Base-by-base conservation (phyloP, 37 sponge, comb jelly and placozoan species). In the Crambe crambe region DNA sequence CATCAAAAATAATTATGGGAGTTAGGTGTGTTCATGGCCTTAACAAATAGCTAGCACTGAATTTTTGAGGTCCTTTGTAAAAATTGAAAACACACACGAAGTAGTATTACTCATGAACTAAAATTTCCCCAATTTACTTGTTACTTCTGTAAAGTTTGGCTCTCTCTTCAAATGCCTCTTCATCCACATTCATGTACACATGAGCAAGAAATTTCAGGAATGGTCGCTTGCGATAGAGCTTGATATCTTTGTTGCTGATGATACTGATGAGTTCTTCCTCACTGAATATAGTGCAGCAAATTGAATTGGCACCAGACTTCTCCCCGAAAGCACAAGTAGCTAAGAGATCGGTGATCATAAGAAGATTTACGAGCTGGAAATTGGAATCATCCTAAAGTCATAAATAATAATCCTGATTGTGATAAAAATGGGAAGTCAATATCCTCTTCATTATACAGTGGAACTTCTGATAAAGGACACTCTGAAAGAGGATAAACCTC, bases 251-350 rank as follows among this genome's bases (percentile, higher is more conserved):
- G 23, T 39, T n/a, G 42, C 36, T 44, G 17, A 89, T 75, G 32
- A 85, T 72, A 60, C 8, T 2, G 2, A 71, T 36, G 37, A 80
- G 72, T 26, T 72, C 65, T 20, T 81, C 44, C 40, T 70, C 32
- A 20, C 70, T 47, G 54, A 83, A 73, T 22, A 80, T 47, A 15
- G 61, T 92, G 68, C 89, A 85, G 57, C 94, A 93, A 41, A 93
- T 85, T 22, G 84, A 83, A 60, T 89, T 90, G n/a, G n/a, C n/a
- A 76, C 89, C 89, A 21, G 76, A 57, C 35, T 89, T 89, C 57
- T 86, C 84, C 47, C 94, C 90, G 61, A 89, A 90, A 59, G 83
- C 70, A 75, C 94, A 93, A 0, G 94, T 56, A 30, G 90, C 94
- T 29, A 93, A 76, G 42, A 93, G 76, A 59, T 93, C 90, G 12